phyloP scores from a whole-genome alignment of 2,888 invertebrate genomes.

The Drosophila putrida region DNA sequence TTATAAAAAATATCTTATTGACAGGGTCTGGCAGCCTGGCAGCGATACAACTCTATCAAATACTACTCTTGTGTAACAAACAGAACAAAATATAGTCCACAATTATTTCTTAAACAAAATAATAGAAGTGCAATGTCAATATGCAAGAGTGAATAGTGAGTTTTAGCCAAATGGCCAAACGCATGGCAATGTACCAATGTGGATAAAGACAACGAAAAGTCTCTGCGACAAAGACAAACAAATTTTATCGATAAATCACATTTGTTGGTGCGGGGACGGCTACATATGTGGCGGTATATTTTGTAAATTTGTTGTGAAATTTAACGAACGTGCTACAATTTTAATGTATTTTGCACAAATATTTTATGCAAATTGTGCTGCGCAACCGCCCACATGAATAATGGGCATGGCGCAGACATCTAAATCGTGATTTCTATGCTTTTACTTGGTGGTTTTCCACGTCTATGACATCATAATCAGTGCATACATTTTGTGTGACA shows the following conservation, averaged over 20 bases:
- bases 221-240: slow-evolving; percentile 43
- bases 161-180: slow-evolving; percentile 8
- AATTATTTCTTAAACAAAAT: slow-evolving; percentile 43
- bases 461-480: slow-evolving; percentile 72
- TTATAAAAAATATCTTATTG: no score
- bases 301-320: slow-evolving; percentile 64
- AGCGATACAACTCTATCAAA: slow-evolving; percentile 4
- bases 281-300: slow-evolving; percentile 65
- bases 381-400: slow-evolving; percentile 9
- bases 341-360: slow-evolving; percentile 27
- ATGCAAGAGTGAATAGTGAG: slow-evolving; percentile 54
- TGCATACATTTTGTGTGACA: slow-evolving; percentile 63
- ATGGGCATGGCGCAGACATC: slow-evolving; percentile 18
- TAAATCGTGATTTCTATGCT: slow-evolving; percentile 40
- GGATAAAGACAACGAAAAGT: slow-evolving; percentile 10
- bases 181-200: not conserved
- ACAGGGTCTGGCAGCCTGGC: no score
- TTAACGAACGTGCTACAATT: slow-evolving; percentile 49
- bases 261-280: slow-evolving; percentile 56
- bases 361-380: slow-evolving; percentile 15
- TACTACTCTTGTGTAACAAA: slow-evolving; percentile 53
- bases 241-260: slow-evolving; percentile 47
- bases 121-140: slow-evolving; percentile 48
- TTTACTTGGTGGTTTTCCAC: slow-evolving; percentile 50
- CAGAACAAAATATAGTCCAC: slow-evolving; percentile 48